These are phyloP conservation scores for Melospiza melodia DNA, from an alignment of 2,113 vertebrate genomes.

Conservation along the genomic window DNA sequence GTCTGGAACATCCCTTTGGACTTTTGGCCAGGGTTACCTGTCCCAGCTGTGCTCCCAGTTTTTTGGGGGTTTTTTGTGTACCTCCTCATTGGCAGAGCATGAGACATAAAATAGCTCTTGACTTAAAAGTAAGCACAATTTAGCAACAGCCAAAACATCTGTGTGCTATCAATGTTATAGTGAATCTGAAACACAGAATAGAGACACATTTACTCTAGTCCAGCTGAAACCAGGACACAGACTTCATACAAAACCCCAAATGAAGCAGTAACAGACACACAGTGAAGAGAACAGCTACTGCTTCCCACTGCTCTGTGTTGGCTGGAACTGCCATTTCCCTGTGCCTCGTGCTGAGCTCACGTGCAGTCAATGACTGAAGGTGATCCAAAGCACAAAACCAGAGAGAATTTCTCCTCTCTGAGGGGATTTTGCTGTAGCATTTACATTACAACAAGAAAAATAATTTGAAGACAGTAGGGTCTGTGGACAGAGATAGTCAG, in stretches of 20 bases:
- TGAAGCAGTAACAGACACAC: neutral
- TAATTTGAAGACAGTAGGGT: neutral
- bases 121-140: neutral
- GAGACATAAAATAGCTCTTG: neutral
- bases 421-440: neutral
- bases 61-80: neutral
- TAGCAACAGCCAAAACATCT: neutral
- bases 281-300: neutral
- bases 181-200: neutral
- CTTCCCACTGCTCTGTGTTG: neutral
- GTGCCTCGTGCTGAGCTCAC: rapidly evolving
- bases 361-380: neutral
- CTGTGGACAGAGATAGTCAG: neutral
- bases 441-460: neutral
- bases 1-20: neutral
- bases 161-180: neutral
- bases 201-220: neutral
- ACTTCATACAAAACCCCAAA: neutral
- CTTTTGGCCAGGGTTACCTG: neutral
- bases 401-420: neutral
- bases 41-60: neutral
- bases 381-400: neutral
- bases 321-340: neutral
- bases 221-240: neutral
- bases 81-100: neutral